Conservation (phyloP, 92 coral and sea anemone genomes). For the Heteractis magnifica region DNA sequence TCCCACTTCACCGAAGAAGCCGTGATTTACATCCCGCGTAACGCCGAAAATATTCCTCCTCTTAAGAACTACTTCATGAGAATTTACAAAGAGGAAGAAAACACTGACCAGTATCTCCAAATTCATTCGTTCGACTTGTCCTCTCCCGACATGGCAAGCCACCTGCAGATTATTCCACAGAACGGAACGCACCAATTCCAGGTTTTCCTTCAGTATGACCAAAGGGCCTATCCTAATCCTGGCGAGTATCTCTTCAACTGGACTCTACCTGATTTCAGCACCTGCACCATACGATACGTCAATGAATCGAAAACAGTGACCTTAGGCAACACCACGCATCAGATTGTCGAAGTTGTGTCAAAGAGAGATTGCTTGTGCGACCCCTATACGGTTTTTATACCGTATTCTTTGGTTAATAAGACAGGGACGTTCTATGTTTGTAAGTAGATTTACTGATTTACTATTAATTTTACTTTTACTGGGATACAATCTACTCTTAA, state of each 20-base stretch:
- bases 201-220: conserved; percentile 45
- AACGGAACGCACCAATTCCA: conserved; percentile 41
- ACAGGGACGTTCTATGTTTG: conserved; percentile 70
- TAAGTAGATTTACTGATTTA: conserved; percentile 20
- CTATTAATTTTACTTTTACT: too few species aligned
- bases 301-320: conserved; percentile 10
- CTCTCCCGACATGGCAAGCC: conserved; percentile 57
- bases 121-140: conserved; percentile 52
- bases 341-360: conserved; percentile 25
- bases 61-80: conserved; percentile 39
- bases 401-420: conserved; percentile 52
- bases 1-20: conserved; percentile 53
- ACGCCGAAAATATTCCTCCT: conserved; percentile 49
- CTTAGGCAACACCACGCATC: conserved; percentile 9
- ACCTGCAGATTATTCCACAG: conserved; percentile 61
- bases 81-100: conserved; percentile 41
- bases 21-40: conserved; percentile 63
- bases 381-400: conserved; percentile 64
- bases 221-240: conserved; percentile 53
- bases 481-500: too few species aligned
- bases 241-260: conserved; percentile 47
- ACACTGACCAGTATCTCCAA: conserved; percentile 45
- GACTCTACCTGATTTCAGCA: conserved; percentile 73
- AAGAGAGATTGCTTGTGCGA: conserved; percentile 62
- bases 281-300: conserved; percentile 47